Conservation (phyloP, 2,113 vertebrate species). For the Mirza zaza region DNA sequence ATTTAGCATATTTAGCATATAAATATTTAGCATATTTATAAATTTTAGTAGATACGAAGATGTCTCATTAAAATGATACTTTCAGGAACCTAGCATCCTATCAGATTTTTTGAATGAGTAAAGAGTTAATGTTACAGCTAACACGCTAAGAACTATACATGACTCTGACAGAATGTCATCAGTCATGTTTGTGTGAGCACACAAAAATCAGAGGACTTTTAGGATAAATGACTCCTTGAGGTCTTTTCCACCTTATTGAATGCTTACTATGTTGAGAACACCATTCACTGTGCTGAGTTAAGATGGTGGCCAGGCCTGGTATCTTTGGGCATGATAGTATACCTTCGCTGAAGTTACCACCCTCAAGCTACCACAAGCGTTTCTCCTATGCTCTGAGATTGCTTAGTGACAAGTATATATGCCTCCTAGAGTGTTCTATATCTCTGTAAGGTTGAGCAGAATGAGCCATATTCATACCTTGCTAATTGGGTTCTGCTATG, state of each 20-base stretch:
- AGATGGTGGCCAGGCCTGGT: neutral
- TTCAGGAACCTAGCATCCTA: neutral
- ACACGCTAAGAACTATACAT: neutral
- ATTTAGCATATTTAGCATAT: slow-evolving; percentile 15
- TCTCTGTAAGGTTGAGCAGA: neutral
- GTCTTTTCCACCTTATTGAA: neutral
- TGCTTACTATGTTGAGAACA: neutral
- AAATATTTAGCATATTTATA: slow-evolving; percentile 7
- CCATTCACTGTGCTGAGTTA: neutral
- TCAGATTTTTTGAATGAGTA: neutral
- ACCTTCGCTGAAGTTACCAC: neutral
- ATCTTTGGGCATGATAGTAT: neutral
- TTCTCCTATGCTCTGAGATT: neutral
- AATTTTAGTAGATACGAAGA: neutral
- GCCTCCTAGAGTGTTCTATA: neutral
- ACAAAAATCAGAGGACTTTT: neutral
- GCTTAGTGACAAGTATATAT: neutral
- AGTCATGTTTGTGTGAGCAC: neutral
- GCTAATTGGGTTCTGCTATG: neutral
- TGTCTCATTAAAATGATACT: neutral
- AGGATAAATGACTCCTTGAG: neutral
- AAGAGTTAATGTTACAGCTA: neutral
- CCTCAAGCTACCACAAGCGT: neutral
- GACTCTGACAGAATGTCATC: neutral
- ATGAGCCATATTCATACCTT: neutral